These are phyloP conservation scores for Phylloscopus trochiloides DNA, from an alignment of 2,113 vertebrate genomes.

Conservation along the genomic window DNA sequence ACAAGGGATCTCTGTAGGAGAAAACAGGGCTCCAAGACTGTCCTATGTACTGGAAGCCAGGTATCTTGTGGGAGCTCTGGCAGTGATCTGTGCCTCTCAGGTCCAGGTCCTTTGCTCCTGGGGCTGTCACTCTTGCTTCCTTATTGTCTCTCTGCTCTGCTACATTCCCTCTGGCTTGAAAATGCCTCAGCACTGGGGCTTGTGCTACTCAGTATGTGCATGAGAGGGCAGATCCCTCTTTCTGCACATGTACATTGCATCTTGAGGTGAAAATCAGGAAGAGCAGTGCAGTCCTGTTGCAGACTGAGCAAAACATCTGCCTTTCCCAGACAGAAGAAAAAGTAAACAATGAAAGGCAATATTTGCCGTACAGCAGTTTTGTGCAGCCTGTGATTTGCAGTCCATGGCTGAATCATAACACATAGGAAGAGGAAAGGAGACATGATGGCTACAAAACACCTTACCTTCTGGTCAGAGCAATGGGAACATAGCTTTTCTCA, in stretches of 20 bases:
- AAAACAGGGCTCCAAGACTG: neutral
- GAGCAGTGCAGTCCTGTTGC: accelerated
- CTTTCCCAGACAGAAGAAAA: neutral
- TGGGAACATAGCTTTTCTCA: neutral
- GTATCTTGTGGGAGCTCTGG: neutral
- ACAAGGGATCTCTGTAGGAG: neutral
- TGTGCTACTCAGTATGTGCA: accelerated
- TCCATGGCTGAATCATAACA: neutral
- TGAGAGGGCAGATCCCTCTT: neutral
- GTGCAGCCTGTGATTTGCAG: neutral
- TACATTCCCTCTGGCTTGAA: neutral
- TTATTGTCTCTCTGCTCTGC: neutral
- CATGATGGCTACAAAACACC: neutral
- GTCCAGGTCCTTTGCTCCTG: neutral
- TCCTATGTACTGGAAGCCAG: neutral
- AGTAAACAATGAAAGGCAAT: neutral
- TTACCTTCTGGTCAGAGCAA: neutral
- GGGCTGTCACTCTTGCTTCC: neutral
- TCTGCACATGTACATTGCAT: accelerated
- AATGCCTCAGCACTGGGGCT: accelerated
- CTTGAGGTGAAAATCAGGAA: neutral
- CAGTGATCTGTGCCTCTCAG: accelerated
- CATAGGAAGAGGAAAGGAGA: neutral
- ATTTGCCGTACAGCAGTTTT: neutral
- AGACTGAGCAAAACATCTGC: neutral